Evolutionary conservation across 1,140 invertebrate genomes (phyloP).

Genomic region (Pararge aegeria): DNA sequence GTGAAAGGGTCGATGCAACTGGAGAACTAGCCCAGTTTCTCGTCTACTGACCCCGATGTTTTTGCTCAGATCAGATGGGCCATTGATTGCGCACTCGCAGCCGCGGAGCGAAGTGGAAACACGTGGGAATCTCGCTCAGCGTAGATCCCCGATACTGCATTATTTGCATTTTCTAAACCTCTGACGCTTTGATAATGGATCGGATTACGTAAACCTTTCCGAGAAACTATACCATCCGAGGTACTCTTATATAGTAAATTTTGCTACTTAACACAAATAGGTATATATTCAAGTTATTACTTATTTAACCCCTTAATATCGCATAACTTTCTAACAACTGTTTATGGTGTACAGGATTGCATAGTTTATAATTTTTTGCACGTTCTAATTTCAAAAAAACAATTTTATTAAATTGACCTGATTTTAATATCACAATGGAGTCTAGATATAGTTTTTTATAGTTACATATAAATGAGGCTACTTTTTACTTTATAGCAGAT

Average conservation of each 20-base stretch:
- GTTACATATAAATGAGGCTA: too few species aligned
- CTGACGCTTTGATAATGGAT: slow-evolving; percentile 10
- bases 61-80: slow-evolving; percentile 65
- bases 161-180: slow-evolving; percentile 52
- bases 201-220: slow-evolving; percentile 25
- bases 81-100: slow-evolving; percentile 46
- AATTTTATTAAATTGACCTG: too few species aligned
- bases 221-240: background rate
- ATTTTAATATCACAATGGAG: too few species aligned
- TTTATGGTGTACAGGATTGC: too few species aligned
- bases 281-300: background rate
- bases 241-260: background rate
- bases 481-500: too few species aligned
- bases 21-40: slow-evolving; percentile 71
- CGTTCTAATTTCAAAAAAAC: too few species aligned
- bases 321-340: too few species aligned
- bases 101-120: slow-evolving; percentile 60
- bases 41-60: slow-evolving; percentile 65
- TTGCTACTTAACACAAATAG: background rate
- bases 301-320: too few species aligned
- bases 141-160: slow-evolving; percentile 53
- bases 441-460: too few species aligned
- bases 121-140: slow-evolving; percentile 70
- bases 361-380: too few species aligned
- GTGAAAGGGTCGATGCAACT: slow-evolving; percentile 78